Percentiles rank a stretch among this genome's conserved stretches.
These are phyloP conservation scores for Oscheius sp. DNA, from an alignment of 2,888 invertebrate genomes.

Conservation along the genomic window DNA sequence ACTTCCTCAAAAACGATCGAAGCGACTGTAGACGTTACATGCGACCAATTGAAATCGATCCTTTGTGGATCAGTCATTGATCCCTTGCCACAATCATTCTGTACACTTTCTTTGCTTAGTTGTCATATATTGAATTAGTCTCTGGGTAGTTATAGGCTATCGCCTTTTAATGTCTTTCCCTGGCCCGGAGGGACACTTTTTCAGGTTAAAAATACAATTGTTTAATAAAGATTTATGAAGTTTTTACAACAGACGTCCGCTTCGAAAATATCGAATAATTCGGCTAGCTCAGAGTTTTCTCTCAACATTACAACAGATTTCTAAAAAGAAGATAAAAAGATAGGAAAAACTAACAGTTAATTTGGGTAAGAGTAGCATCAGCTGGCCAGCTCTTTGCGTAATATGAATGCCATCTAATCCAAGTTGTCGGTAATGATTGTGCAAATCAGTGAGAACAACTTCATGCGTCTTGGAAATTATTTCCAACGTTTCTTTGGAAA, in stretches of 20 bases:
- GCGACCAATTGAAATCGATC: constrained; percentile 20
- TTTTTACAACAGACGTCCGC: constrained; percentile 57
- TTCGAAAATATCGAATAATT: constrained; percentile 64
- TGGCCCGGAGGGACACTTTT: constrained; percentile 21
- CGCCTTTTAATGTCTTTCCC: constrained; percentile 23
- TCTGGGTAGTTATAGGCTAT: constrained; percentile 26
- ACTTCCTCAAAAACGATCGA: constrained; percentile 57
- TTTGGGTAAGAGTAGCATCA: constrained; percentile 64
- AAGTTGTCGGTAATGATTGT: constrained; percentile 50
- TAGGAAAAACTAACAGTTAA: constrained; percentile 58
- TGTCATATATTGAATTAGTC: constrained; percentile 9
- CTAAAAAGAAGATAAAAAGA: constrained; percentile 38
- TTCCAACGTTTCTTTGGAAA: constrained; percentile 39
- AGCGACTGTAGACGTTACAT: constrained; percentile 25
- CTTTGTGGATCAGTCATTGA: constrained; percentile 24
- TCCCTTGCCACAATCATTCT: constrained; percentile 26
- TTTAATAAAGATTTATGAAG: constrained; percentile 16
- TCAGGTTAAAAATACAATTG: constrained; percentile 10
- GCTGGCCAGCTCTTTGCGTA: constrained; percentile 55
- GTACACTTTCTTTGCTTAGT: constrained; percentile 26
- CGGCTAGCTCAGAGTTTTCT: constrained; percentile 63
- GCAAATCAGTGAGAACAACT: constrained; percentile 58
- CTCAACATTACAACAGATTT: constrained; percentile 56
- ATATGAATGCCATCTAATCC: constrained; percentile 48
- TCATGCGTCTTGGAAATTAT: constrained; percentile 55